These are phyloP conservation scores for Semnornis frantzii DNA, from an alignment of 2,113 vertebrate species.

Conservation along the genomic window DNA sequence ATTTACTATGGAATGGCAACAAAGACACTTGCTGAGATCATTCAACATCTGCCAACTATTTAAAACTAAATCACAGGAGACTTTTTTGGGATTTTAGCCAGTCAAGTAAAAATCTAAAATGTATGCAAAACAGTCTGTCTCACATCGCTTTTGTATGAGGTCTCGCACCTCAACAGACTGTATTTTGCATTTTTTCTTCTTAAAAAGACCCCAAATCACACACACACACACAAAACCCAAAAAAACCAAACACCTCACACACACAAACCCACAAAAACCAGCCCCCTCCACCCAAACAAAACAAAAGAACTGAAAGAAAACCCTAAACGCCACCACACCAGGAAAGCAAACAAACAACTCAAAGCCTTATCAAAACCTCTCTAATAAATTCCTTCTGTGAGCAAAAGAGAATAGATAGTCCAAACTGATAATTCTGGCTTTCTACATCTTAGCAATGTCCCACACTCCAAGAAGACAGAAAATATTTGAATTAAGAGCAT, in stretches of 20 bases:
- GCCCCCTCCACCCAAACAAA: no score
- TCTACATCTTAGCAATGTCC: not conserved
- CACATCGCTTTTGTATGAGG: not conserved
- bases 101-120: constrained; percentile 52
- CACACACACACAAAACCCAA: not conserved
- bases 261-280: not conserved
- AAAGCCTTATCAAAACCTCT: not conserved
- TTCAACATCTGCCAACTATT: constrained; percentile 58
- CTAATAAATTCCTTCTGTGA: not conserved
- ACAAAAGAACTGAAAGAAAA: not conserved
- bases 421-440: not conserved
- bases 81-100: constrained; percentile 18
- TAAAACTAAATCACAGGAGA: constrained; percentile 53
- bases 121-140: constrained; percentile 12
- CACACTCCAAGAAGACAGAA: not conserved
- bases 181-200: constrained; percentile 1
- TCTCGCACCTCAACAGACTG: constrained; percentile 28
- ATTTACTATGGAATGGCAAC: constrained; percentile 56
- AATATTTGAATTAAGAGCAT: not conserved
- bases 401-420: not conserved
- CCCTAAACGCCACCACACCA: no score
- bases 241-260: not conserved
- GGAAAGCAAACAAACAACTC: not conserved
- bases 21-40: constrained; percentile 60
- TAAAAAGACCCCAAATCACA: not conserved